Evolutionary conservation across 2,888 invertebrate genomes (phyloP), one percentile per base, ranked within the genome.

Genomic region (Cryptocephalus moraei): DNA sequence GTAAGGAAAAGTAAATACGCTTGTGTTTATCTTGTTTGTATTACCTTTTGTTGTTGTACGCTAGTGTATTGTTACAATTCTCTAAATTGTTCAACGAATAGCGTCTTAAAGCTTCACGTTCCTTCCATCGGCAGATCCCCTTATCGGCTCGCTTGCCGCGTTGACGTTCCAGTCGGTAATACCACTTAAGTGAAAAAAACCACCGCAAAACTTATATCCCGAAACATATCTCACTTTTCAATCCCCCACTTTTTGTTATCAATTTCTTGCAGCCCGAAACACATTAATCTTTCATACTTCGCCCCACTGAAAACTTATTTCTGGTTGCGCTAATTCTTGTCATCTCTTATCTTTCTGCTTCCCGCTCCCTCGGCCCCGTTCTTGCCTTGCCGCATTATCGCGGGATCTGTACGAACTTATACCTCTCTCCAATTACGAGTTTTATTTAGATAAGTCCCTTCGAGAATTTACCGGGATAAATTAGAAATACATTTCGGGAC

Each of bases 241-340:
- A 45, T 41, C 40, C 22, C 22, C 34, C 41, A 33, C 36, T 38
- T 44, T 44, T 36, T 44, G 42, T 14, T 42, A 46, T 46, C 46
- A 33, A 46, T 46, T 38, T 46, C 38, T 13, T 10, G 33, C 9
- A 36, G 38, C 38, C 36, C 38, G 22, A 11, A 47, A 41, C 43
- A 44, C 33, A 47, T 44, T 41, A 36, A 44, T 47, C 36, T 47
- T 46, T 38, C 33, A 46, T 49, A 46, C 46, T 44, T 44, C 46
- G 33, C 40, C 36, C 39, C 44, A 39, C 22, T 22, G 22, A 22
- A 22, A 22, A 22, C 22, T 22, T 22, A 22, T 22, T 22, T 22
- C 22, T 22, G 22, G 22, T 22, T 22, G 22, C 22, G 22, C 22
- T 22, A 22, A 22, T n/a, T 11, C 36, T 36, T 36, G 36, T 36